These are phyloP conservation scores for Helicorthomorpha holstii DNA, from an alignment of 1,140 invertebrate genomes.

Conservation along the genomic window DNA sequence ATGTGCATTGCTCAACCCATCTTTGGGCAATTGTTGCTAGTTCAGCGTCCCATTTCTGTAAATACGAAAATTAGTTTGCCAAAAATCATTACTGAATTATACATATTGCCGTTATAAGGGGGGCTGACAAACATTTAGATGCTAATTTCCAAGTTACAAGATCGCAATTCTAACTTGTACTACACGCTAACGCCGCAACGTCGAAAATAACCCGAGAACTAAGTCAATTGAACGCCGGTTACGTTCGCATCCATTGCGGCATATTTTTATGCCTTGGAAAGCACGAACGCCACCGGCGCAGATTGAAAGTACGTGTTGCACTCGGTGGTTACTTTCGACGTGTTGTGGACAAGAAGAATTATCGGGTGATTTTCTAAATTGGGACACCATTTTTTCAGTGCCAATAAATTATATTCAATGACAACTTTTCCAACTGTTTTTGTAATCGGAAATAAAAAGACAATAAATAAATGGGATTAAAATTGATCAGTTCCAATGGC, in stretches of 20 bases:
- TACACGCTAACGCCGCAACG: neutral
- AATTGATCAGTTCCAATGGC: neutral
- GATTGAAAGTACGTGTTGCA: too few species aligned
- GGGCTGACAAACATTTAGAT: neutral
- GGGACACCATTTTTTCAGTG: neutral
- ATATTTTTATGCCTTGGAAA: too few species aligned
- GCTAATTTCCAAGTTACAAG: neutral
- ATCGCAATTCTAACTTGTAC: neutral
- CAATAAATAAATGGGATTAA: neutral
- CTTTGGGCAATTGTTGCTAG: slow-evolving; percentile 57
- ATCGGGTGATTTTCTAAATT: too few species aligned
- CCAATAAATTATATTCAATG: neutral
- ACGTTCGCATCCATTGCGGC: too few species aligned
- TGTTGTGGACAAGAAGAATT: too few species aligned
- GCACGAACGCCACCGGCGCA: too few species aligned
- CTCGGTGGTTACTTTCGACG: too few species aligned
- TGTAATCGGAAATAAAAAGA: neutral
- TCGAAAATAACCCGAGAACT: neutral
- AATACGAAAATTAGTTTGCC: neutral
- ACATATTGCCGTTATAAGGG: neutral
- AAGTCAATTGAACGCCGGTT: too few species aligned
- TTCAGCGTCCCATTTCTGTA: slow-evolving; percentile 59
- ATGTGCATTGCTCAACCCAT: slow-evolving; percentile 61
- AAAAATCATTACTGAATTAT: neutral
- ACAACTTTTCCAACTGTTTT: neutral